These are phyloP conservation scores for Germaria angustata DNA, from an alignment of 2,888 invertebrate species.

Conservation along the genomic window DNA sequence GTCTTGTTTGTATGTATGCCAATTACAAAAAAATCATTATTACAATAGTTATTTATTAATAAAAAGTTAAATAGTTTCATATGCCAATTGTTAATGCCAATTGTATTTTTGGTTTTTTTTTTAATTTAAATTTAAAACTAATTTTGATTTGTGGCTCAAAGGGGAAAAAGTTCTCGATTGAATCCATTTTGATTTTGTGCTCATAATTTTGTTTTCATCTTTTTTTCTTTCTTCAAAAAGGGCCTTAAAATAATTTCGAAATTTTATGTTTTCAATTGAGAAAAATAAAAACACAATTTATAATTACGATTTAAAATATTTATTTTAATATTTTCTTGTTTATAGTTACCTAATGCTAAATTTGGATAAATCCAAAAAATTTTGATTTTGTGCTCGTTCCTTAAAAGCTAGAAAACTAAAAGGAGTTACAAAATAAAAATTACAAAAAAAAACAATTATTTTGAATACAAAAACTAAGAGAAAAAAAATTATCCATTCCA, in stretches of 20 bases:
- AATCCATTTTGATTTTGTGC: conserved; percentile 78
- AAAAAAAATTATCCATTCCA: not conserved
- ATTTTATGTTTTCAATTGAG: conserved; percentile 14
- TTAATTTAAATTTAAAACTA: conserved; percentile 65
- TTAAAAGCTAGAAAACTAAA: conserved; percentile 52
- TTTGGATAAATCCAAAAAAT: conserved; percentile 63
- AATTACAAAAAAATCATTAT: conserved; percentile 54
- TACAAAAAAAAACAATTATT: not conserved
- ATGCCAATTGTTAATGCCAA: conserved; percentile 47
- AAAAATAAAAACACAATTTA: conserved; percentile 69
- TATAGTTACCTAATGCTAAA: conserved; percentile 64
- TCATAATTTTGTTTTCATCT: conserved; percentile 68
- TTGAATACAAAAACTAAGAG: not conserved
- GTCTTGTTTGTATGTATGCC: conserved; percentile 42
- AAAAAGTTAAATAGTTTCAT: conserved; percentile 31
- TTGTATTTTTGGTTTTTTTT: conserved; percentile 41
- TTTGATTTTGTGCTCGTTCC: conserved; percentile 66
- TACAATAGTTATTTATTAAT: conserved; percentile 7
- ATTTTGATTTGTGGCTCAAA: conserved; percentile 75
- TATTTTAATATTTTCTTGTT: conserved; percentile 67
- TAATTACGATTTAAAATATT: conserved; percentile 69
- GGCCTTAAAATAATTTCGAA: conserved; percentile 60
- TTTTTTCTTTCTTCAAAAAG: not conserved
- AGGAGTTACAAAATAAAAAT: not conserved
- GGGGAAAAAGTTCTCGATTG: conserved; percentile 68